Percentiles rank a stretch among this genome's conserved stretches.
phyloP scores from a whole-genome alignment of 1,140 invertebrate genomes.

The Pseudachorutes palmiensis region DNA sequence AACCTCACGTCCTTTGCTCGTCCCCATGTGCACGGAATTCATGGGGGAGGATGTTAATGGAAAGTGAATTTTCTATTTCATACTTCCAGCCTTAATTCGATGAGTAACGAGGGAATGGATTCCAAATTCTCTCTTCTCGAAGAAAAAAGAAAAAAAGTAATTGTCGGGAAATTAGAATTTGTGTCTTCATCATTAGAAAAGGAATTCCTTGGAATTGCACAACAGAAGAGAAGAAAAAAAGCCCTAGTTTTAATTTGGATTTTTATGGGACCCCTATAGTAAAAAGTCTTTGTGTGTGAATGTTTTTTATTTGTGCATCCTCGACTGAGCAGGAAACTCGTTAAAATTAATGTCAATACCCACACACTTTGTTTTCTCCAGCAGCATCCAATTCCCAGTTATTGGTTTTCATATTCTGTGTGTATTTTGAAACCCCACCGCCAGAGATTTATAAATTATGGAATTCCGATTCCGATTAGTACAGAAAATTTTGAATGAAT shows the following conservation, averaged over 20 bases:
- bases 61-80: conserved; percentile 17
- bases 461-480: no score
- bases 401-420: no score
- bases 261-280: conserved; percentile 1
- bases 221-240: conserved; percentile 21
- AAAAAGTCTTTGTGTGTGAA: neutral
- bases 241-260: conserved; percentile 1
- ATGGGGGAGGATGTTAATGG: conserved; percentile 7
- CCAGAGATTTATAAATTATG: no score
- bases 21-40: conserved; percentile 12
- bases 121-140: neutral
- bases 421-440: no score
- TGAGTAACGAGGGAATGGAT: neutral
- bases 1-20: conserved; percentile 12
- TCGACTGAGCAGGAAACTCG: conserved; percentile 9
- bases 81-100: conserved; percentile 5
- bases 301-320: neutral
- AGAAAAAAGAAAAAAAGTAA: neutral
- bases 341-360: conserved; percentile 9
- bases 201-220: conserved; percentile 2
- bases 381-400: no score
- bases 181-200: neutral
- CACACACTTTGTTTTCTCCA: neutral
- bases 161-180: conserved; percentile 11
- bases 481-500: no score